Evolutionary conservation across 2,888 invertebrate species (phyloP).

Genomic region (Ophioninae sp.): DNA sequence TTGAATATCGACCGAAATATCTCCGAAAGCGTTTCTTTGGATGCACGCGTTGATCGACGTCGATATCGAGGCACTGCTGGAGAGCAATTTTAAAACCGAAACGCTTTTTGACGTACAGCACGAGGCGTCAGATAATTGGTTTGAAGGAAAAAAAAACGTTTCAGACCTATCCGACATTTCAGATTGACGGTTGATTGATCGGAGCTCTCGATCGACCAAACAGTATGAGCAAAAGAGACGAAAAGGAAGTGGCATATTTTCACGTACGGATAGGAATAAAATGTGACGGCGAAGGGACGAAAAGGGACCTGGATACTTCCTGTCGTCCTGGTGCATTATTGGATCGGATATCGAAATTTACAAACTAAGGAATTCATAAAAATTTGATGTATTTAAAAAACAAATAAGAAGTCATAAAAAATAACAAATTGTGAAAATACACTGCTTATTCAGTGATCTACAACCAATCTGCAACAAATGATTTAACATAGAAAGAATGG

Average conservation of each 20-base stretch:
- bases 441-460: too few species aligned
- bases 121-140: not conserved
- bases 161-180: not conserved
- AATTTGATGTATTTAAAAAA: too few species aligned
- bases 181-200: not conserved
- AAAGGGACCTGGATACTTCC: not conserved
- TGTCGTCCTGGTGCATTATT: not conserved
- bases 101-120: not conserved
- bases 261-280: too few species aligned
- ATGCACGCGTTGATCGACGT: too few species aligned
- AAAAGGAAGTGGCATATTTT: not conserved
- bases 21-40: not conserved
- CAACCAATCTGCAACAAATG: too few species aligned
- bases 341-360: too few species aligned
- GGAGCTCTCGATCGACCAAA: not conserved
- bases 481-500: too few species aligned
- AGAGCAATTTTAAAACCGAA: constrained; percentile 1
- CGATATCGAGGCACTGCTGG: not conserved
- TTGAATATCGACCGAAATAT: constrained; percentile 1
- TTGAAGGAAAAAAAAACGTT: not conserved
- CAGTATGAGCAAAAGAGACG: not conserved
- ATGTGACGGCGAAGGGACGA: too few species aligned
- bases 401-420: too few species aligned
- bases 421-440: too few species aligned
- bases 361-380: too few species aligned